Evolutionary conservation across 2,888 invertebrate species (phyloP).

Genomic region (Eurytoma adleriae): DNA sequence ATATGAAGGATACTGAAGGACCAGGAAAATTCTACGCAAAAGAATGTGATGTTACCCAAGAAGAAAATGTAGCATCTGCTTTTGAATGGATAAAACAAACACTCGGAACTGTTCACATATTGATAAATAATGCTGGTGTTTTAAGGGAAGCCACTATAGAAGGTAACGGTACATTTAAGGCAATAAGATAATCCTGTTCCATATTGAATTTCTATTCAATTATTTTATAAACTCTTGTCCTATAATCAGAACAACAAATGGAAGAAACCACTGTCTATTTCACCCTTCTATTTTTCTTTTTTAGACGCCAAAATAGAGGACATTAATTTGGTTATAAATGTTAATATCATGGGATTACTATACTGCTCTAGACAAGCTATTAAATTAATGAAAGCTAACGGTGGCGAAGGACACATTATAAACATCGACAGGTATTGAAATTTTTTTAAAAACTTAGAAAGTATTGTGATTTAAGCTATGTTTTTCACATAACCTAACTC

Average conservation of each 20-base stretch:
- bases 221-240: too few species aligned
- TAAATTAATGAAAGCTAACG: constrained; percentile 9
- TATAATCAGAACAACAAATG: too few species aligned
- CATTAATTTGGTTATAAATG: constrained; percentile 49
- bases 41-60: background rate
- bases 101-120: background rate
- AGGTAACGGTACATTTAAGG: background rate
- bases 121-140: constrained; percentile 1
- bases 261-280: too few species aligned
- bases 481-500: too few species aligned
- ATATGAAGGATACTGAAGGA: background rate
- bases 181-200: background rate
- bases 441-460: too few species aligned
- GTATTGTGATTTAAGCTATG: too few species aligned
- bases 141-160: background rate
- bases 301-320: constrained; percentile 1
- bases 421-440: constrained; percentile 58
- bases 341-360: background rate
- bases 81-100: constrained; percentile 4
- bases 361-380: constrained; percentile 5
- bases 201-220: too few species aligned
- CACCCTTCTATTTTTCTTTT: background rate
- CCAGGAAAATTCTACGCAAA: background rate
- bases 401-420: constrained; percentile 53
- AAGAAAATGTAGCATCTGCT: background rate